Evolutionary conservation across 2,797 vertebrate species (phyloP).

Genomic region (Sylvilagus floridanus): DNA sequence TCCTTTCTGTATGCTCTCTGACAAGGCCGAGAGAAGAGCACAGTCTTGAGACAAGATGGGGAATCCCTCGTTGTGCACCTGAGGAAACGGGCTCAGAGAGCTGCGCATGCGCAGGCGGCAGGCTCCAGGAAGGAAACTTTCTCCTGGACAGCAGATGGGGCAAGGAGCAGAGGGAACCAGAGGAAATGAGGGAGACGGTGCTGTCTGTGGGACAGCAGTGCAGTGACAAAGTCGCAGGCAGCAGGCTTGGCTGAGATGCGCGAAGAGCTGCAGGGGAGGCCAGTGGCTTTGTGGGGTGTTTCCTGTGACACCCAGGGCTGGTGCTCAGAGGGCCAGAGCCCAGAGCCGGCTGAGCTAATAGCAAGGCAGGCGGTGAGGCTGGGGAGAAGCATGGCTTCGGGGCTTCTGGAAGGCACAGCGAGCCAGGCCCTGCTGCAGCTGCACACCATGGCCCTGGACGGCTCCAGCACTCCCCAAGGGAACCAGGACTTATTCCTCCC

Average conservation of each 20-base stretch:
- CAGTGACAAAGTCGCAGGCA: neutral
- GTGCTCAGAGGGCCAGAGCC: fast-evolving
- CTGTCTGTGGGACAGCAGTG: neutral
- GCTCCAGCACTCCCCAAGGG: neutral
- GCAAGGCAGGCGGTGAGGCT: neutral
- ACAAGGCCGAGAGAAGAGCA: neutral
- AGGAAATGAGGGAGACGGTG: neutral
- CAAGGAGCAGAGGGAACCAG: neutral
- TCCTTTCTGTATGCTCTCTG: neutral
- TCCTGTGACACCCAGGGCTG: fast-evolving
- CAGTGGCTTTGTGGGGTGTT: fast-evolving
- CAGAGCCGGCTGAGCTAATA: neutral
- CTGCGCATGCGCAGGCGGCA: fast-evolving
- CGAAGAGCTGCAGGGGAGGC: neutral
- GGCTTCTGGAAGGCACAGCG: neutral
- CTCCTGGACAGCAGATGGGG: neutral
- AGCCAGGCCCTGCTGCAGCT: neutral
- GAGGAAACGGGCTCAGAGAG: neutral
- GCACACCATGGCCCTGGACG: fast-evolving
- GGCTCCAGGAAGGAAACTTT: neutral
- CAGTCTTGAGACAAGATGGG: neutral
- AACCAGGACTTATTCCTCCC: neutral
- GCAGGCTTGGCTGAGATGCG: neutral
- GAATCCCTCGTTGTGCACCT: neutral
- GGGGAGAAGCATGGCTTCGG: too few species aligned